phyloP scores from a whole-genome alignment of 2,888 invertebrate genomes.

The Urechis unicinctus region DNA sequence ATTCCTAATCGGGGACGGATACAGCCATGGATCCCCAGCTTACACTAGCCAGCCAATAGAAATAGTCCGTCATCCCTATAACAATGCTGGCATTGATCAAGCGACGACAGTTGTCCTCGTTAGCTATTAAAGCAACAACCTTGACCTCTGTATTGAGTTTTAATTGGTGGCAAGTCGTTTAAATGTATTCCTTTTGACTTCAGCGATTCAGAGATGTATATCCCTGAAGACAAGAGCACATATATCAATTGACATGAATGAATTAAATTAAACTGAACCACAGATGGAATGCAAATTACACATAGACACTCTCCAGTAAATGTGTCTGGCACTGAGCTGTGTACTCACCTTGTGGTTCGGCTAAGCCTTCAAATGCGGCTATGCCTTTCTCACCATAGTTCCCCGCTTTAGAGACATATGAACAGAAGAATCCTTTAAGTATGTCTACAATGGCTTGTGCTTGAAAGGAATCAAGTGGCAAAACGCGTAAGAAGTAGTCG shows the following conservation, averaged over 20 bases:
- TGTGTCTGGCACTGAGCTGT: background rate
- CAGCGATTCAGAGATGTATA: slow-evolving; percentile 60
- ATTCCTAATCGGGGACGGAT: slow-evolving; percentile 41
- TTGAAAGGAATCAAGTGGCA: slow-evolving; percentile 53
- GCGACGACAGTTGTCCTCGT: slow-evolving; percentile 61
- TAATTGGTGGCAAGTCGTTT: slow-evolving; percentile 59
- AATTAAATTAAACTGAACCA: background rate
- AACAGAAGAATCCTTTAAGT: slow-evolving; percentile 65
- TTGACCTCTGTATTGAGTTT: slow-evolving; percentile 59
- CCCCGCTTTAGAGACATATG: slow-evolving; percentile 71
- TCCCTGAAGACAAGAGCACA: slow-evolving; percentile 38
- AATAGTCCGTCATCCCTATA: slow-evolving; percentile 9
- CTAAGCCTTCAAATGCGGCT: slow-evolving; percentile 44
- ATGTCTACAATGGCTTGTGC: slow-evolving; percentile 63
- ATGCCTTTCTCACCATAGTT: slow-evolving; percentile 69
- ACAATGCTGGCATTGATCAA: slow-evolving; percentile 30
- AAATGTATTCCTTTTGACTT: slow-evolving; percentile 58
- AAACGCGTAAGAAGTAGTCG: slow-evolving; percentile 66
- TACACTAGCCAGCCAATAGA: slow-evolving; percentile 46
- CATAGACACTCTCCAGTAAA: background rate
- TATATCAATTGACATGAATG: no score
- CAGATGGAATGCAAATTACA: background rate
- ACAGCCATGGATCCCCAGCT: slow-evolving; percentile 49
- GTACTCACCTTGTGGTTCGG: slow-evolving; percentile 37
- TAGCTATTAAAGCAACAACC: slow-evolving; percentile 66